Conservation (phyloP, 1,140 invertebrate species). For the Whitmania pigra region DNA sequence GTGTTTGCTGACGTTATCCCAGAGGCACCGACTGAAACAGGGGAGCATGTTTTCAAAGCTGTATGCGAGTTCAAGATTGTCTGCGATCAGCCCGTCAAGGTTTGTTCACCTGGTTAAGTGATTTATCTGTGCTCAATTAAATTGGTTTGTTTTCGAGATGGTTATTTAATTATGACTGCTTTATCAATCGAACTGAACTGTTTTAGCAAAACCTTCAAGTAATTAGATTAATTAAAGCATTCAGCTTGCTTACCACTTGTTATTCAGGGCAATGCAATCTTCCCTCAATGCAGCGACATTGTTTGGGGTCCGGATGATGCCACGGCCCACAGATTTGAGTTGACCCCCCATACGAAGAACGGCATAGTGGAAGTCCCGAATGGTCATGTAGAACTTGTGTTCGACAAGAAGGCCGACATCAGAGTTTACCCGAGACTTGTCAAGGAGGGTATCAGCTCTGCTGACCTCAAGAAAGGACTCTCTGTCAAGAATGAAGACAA, state of each 20-base stretch:
- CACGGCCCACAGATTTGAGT: constrained; percentile 37
- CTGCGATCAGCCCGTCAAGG: constrained; percentile 31
- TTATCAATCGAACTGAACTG: background rate
- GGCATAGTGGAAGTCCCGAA: constrained; percentile 26
- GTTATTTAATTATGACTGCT: constrained; percentile 1
- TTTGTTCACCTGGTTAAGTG: background rate
- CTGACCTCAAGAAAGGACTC: constrained; percentile 21
- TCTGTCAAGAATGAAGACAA: constrained; percentile 17
- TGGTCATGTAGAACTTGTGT: constrained; percentile 25
- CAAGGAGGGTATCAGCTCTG: constrained; percentile 18
- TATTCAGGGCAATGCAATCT: background rate
- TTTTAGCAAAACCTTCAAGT: no score
- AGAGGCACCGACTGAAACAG: constrained; percentile 13
- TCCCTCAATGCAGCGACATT: constrained; percentile 39
- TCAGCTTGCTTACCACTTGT: background rate
- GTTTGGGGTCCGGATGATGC: constrained; percentile 40
- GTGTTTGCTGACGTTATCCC: constrained; percentile 33
- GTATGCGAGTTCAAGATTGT: constrained; percentile 41
- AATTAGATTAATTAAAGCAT: no score
- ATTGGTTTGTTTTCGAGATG: no score
- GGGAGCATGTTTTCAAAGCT: constrained; percentile 29
- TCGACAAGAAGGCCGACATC: constrained; percentile 24
- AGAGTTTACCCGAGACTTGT: constrained; percentile 20
- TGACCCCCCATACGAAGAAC: constrained; percentile 34
- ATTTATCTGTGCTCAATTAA: background rate